phyloP scores from a whole-genome alignment of 2,797 vertebrate genomes.

The Pagetopsis macropterus region DNA sequence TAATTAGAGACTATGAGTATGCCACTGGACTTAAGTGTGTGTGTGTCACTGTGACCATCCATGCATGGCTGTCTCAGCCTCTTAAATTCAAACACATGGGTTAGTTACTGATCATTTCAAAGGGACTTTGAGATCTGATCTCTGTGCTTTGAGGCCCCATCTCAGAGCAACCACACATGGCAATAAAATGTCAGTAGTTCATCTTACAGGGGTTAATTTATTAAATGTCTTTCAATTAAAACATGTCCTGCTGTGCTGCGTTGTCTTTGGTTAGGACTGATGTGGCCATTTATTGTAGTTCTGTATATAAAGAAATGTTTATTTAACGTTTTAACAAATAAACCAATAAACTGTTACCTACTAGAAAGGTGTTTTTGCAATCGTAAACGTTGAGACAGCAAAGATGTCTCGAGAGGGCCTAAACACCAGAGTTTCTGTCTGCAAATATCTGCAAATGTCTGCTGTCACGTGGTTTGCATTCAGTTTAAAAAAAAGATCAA shows the following conservation, averaged over 20 bases:
- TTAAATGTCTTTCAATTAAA: conserved; percentile 15
- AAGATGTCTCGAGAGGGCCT: too few species aligned
- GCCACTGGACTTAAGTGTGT: conserved; percentile 52
- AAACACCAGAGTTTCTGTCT: too few species aligned
- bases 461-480: too few species aligned
- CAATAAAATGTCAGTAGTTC: conserved; percentile 43
- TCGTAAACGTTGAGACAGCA: too few species aligned
- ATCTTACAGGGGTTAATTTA: conserved; percentile 15
- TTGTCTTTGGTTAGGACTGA: conserved; percentile 20
- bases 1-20: conserved; percentile 74
- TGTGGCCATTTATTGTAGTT: background rate
- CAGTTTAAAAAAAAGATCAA: too few species aligned
- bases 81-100: conserved; percentile 27
- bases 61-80: conserved; percentile 39
- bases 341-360: too few species aligned
- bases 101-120: conserved; percentile 37
- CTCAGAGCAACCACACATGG: conserved; percentile 10
- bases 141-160: conserved; percentile 30
- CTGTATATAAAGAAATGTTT: too few species aligned
- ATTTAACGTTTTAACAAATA: too few species aligned
- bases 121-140: conserved; percentile 39
- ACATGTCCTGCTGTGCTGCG: background rate
- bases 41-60: conserved; percentile 39
- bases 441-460: too few species aligned
- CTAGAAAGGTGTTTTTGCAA: too few species aligned